A percentile compares a stretch with the other conserved stretches of the same genome.
Conservation (phyloP, 2,888 invertebrate genomes). For the Aelia acuminata region DNA sequence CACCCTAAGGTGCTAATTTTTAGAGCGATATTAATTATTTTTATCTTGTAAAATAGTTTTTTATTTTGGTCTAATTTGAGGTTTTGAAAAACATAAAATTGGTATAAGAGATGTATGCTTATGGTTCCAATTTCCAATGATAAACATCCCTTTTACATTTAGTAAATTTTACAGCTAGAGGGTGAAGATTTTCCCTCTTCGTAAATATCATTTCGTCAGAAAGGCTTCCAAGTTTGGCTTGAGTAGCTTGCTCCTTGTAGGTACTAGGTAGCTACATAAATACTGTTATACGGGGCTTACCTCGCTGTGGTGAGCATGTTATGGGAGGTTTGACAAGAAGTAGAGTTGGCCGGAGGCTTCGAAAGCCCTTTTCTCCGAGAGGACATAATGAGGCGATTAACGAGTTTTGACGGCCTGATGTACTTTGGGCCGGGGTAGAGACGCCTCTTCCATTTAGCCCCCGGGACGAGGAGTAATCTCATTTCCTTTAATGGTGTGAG, state of each 20-base stretch:
- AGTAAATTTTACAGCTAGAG: neutral
- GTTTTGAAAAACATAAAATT: neutral
- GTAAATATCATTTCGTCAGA: neutral
- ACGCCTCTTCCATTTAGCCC: constrained; percentile 52
- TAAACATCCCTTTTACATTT: too few species aligned
- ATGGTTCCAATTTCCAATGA: too few species aligned
- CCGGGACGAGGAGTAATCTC: constrained; percentile 35
- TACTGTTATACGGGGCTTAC: neutral
- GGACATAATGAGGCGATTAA: constrained; percentile 54
- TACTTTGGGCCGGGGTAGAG: constrained; percentile 34
- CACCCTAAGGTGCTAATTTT: too few species aligned
- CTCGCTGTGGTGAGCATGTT: neutral
- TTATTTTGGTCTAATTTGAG: too few species aligned
- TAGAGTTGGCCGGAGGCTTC: constrained; percentile 10
- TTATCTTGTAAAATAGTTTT: too few species aligned
- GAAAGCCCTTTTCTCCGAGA: constrained; percentile 40
- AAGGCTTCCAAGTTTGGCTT: neutral
- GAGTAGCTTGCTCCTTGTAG: neutral
- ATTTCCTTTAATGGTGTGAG: constrained; percentile 51
- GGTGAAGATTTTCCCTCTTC: neutral
- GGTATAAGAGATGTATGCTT: too few species aligned
- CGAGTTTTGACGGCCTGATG: constrained; percentile 56
- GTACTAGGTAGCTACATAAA: too few species aligned
- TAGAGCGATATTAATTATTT: too few species aligned
- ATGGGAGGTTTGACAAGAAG: constrained; percentile 37